A percentile compares a stretch with the other conserved stretches of the same genome.
Evolutionary conservation across 2,888 invertebrate genomes (phyloP).

Genomic region (Drosophila mettleri): DNA sequence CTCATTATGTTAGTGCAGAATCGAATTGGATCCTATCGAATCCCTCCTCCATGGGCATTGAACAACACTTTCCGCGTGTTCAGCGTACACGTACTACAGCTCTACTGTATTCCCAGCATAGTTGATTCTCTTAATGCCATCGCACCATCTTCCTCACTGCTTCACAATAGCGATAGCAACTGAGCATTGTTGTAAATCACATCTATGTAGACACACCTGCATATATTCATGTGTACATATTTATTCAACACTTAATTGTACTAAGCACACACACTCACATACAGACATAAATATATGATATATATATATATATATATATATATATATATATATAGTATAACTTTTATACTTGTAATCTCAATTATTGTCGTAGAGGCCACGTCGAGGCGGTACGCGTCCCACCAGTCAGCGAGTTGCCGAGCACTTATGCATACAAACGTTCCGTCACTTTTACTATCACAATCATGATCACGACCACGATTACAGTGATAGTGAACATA

Average conservation of each 20-base stretch:
- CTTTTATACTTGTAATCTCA: conserved; percentile 11
- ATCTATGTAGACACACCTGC: conserved; percentile 1
- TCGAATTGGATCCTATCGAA: not conserved
- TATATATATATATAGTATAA: too few relatives aligned
- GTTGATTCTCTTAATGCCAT: conserved; percentile 13
- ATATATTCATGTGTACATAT: conserved; percentile 30
- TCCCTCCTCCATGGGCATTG: not conserved
- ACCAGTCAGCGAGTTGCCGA: conserved; percentile 58
- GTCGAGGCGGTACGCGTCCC: conserved; percentile 82
- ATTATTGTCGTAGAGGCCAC: conserved; percentile 67
- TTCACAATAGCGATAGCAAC: conserved; percentile 31
- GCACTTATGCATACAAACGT: conserved; percentile 18
- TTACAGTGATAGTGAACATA: not conserved
- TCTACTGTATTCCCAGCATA: not conserved
- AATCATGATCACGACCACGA: not conserved
- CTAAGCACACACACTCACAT: not conserved
- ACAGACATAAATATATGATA: not conserved
- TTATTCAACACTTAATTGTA: conserved; percentile 30
- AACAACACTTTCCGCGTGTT: not conserved
- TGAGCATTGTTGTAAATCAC: conserved; percentile 36
- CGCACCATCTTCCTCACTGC: conserved; percentile 9
- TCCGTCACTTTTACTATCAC: not conserved
- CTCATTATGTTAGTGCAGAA: not conserved
- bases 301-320: not conserved
- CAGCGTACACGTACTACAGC: not conserved